phyloP scores from a whole-genome alignment of 2,797 vertebrate genomes.

The Neostethus bicornis region DNA sequence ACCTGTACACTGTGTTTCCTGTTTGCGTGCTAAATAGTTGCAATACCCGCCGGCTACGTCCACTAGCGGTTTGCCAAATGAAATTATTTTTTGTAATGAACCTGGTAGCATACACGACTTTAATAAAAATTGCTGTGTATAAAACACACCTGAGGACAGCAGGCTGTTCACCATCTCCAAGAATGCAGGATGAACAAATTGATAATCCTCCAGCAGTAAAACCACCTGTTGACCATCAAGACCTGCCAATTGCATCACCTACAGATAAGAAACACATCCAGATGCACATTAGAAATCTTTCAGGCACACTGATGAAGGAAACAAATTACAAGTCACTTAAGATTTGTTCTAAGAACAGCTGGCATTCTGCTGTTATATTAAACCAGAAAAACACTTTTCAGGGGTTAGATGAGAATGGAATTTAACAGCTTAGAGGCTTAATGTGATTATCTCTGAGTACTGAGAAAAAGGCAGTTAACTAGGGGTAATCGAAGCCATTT shows the following conservation, averaged over 20 bases:
- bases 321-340: background rate
- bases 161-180: constrained; percentile 98
- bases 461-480: constrained; percentile 5
- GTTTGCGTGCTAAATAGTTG: too few relatives aligned
- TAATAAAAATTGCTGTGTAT: too few relatives aligned
- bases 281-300: background rate
- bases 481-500: background rate
- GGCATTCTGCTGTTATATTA: constrained; percentile 8
- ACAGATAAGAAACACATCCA: constrained; percentile 20
- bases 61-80: too few relatives aligned
- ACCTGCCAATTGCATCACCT: constrained; percentile 93
- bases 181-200: constrained; percentile 90
- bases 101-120: background rate
- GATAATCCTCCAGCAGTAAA: constrained; percentile 92
- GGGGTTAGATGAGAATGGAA: background rate
- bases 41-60: too few relatives aligned
- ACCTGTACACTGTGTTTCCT: too few relatives aligned
- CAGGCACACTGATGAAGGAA: background rate
- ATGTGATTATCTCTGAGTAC: constrained; percentile 8
- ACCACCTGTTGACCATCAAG: constrained; percentile 93
- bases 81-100: background rate
- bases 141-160: constrained; percentile 87
- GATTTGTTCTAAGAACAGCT: background rate
- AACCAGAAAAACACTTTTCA: constrained; percentile 1
- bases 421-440: background rate